Evolutionary conservation across 2,797 vertebrate species (phyloP), one percentile per base, ranked within the genome.

Genomic region (Strix occidentalis): DNA sequence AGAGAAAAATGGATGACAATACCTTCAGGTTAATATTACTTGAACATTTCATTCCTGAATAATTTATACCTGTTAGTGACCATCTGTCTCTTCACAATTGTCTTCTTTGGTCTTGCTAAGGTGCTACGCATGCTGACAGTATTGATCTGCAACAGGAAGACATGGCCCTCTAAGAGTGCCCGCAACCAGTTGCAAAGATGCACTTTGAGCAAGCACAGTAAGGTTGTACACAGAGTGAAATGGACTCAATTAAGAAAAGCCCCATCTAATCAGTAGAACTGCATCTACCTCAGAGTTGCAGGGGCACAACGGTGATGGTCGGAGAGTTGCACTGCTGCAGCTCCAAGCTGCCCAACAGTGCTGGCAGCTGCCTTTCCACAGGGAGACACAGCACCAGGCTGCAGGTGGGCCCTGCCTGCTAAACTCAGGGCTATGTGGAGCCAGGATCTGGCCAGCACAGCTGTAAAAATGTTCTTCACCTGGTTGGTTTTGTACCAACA

Each of bases 21-120:
- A 96, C 61, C n/a, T 96, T 97, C 84, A 94, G 79, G 87, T 96
- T 97, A 96, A 93, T 96, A 97, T 97, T 97, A 94, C 92, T 96
- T 94, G 76, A 97, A 97, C 63, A 90, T 97, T 97, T 96, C 43
- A 16, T 92, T 96, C 93, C 54, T 97, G 95, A 96, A 97, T 97
- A 96, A 97, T 97, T 98, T 97, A 96, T 95, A 95, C 17, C 48
- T 95, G 89, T 81, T 96, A 89, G 80, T 88, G 51, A 91, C 72
- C 28, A 3, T 65, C 37, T 96, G 37, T 48, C 74, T 93, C 66
- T 71, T 95, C 43, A 9, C 8, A 51, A 63, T 35, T 96, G 87
- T 95, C 84, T 89, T 93, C 88, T 95, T 95, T 2, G 6, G 50
- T 91, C 80, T 95, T 84, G 72, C 51, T 83, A 93, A 89, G 54